A percentile compares a stretch with the other conserved stretches of the same genome.
Conservation (phyloP, 2,888 invertebrate species). For the Ecliptopera silaceata region DNA sequence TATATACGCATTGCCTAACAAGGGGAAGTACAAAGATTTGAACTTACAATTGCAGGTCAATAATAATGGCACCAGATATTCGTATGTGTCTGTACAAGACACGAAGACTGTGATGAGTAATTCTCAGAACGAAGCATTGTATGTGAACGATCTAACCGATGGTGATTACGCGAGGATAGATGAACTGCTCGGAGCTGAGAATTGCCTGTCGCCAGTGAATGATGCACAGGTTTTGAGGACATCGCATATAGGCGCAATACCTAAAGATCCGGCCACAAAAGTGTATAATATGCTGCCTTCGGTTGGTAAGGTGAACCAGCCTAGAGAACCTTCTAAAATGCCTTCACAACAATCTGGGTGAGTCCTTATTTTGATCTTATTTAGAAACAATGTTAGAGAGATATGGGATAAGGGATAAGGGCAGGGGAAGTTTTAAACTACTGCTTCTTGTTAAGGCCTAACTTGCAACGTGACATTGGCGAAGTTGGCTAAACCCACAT, state of each 20-base stretch:
- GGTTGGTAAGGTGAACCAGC: conserved; percentile 70
- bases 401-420: too few species aligned
- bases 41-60: conserved; percentile 78
- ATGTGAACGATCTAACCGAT: conserved; percentile 70
- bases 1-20: conserved; percentile 78
- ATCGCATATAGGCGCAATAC: conserved; percentile 66
- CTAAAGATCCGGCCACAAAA: conserved; percentile 53
- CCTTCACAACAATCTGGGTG: conserved; percentile 63
- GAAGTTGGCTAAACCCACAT: too few species aligned
- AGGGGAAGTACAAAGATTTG: conserved; percentile 77
- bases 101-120: conserved; percentile 76
- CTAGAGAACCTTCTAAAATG: conserved; percentile 66
- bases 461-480: too few species aligned
- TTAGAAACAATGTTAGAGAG: neutral
- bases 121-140: conserved; percentile 73
- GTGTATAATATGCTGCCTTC: conserved; percentile 72
- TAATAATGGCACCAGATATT: conserved; percentile 75
- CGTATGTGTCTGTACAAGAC: conserved; percentile 76
- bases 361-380: conserved; percentile 43
- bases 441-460: too few species aligned
- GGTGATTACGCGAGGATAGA: conserved; percentile 77
- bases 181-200: conserved; percentile 70
- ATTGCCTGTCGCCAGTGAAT: conserved; percentile 72
- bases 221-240: conserved; percentile 65
- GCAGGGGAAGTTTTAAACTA: too few species aligned